Base-by-base conservation (phyloP, 2,797 vertebrate genomes). In the Micromesistius poutassou region DNA sequence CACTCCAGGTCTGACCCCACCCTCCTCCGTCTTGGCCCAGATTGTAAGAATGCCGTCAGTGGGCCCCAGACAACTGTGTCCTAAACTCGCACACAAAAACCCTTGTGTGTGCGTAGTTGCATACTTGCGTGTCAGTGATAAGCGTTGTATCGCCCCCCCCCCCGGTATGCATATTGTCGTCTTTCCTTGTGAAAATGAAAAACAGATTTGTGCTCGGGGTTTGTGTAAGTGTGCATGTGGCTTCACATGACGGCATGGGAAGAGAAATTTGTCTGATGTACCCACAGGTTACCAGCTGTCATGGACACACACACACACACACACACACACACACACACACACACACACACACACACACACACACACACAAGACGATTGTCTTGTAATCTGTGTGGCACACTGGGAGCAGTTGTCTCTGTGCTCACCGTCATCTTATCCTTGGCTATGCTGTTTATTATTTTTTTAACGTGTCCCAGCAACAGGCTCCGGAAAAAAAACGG, bases 331-430 rank as follows among this genome's bases (percentile, higher is more conserved):
- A 55, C 66, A 73, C 71, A 31, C 73, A 35, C 35, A 38, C 75
- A 19, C n/a, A 30, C 25, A 30, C 75, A 40, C 31, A 42, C 66
- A 36, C 36, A 30, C 72, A 80, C 40, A 71, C 70, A 40, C 71
- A 40, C 75, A 73, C 40, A 72, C 38, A 40, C 42, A 31, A 8
- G 4, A 40, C 6, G 5, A 1, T 13, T 46, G 42, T 36, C 62
- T 22, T 86, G 76, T 81, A 83, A 78, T 78, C 66, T 70, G 77
- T 68, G 40, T 16, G 6, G 70, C 83, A 79, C 83, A 25, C 1
- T 77, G 66, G 68, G 76, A 82, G 82, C 88, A 84, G 84, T 89
- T 87, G 82, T 87, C 87, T 77, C 84, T 82, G 75, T n/a, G 76
- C 81, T 84, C 82, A 55, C 30, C 77, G 80, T 74, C 0, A 7